Conservation (phyloP, 2,113 vertebrate species). For the Neoarius graeffei region DNA sequence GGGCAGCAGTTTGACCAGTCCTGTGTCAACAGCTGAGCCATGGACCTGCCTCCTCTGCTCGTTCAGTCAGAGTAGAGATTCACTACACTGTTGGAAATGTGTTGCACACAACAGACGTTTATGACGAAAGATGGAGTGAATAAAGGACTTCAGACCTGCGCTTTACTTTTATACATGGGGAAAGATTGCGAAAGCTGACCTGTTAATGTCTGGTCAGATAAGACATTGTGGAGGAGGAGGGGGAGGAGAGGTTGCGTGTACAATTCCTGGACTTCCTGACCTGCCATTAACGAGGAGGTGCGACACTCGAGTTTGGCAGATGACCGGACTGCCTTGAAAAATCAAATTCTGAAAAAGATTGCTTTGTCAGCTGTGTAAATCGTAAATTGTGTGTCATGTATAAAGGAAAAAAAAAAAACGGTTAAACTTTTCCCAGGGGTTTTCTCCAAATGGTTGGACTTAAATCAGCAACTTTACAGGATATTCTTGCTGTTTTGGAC, state of each 20-base stretch:
- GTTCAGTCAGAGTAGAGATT: neutral
- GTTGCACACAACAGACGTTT: conserved; percentile 3
- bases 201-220: conserved; percentile 32
- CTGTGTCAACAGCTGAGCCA: neutral
- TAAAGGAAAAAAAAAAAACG: conserved; percentile 56
- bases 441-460: conserved; percentile 54
- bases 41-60: conserved; percentile 10
- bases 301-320: conserved; percentile 1
- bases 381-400: conserved; percentile 71
- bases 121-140: conserved; percentile 14
- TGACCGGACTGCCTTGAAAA: conserved; percentile 46
- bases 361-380: conserved; percentile 63
- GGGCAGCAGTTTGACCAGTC: neutral
- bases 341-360: conserved; percentile 38
- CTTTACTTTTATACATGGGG: conserved; percentile 3
- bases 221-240: conserved; percentile 44
- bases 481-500: conserved; percentile 60
- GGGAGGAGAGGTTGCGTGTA: conserved; percentile 13
- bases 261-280: conserved; percentile 42
- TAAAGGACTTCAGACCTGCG: neutral
- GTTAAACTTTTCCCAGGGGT: conserved; percentile 63
- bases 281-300: conserved; percentile 38
- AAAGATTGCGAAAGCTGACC: conserved; percentile 18
- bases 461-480: conserved; percentile 56
- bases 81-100: conserved; percentile 15